Evolutionary conservation across 2,888 invertebrate species (phyloP).

Genomic region (Flexamia atlantica): DNA sequence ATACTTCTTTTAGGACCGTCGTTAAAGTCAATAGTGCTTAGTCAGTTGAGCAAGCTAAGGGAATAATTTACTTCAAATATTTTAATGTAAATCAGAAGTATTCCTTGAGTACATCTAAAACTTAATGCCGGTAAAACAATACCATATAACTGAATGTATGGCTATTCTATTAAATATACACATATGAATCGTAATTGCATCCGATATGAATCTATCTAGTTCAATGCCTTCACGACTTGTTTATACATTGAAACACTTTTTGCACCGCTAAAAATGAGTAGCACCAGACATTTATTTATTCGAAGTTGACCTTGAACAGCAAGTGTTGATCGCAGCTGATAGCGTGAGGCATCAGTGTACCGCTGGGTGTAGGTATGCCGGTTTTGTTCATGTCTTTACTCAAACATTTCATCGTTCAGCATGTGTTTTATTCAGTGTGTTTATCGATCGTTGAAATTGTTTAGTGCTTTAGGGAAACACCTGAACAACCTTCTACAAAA

Average conservation of each 20-base stretch:
- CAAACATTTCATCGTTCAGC: not conserved
- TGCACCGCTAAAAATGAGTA: not conserved
- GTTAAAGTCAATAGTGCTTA: no score
- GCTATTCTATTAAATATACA: no score
- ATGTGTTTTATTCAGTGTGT: not conserved
- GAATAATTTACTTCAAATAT: no score
- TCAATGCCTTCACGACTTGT: constrained; percentile 20
- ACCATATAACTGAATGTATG: no score
- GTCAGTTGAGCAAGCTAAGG: no score
- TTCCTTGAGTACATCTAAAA: no score
- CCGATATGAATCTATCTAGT: constrained; percentile 1
- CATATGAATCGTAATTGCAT: no score
- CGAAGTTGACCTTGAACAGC: constrained; percentile 7
- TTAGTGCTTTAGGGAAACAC: not conserved
- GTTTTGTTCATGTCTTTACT: not conserved
- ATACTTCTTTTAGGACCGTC: no score
- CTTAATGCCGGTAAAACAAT: no score
- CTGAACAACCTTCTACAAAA: not conserved
- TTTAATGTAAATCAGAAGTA: no score
- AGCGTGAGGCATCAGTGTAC: not conserved
- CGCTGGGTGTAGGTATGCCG: not conserved
- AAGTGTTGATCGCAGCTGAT: not conserved
- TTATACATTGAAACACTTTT: not conserved
- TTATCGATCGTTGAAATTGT: not conserved
- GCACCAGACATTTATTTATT: not conserved